Conservation (phyloP, 2,113 vertebrate genomes). For the Pterocles gutturalis region DNA sequence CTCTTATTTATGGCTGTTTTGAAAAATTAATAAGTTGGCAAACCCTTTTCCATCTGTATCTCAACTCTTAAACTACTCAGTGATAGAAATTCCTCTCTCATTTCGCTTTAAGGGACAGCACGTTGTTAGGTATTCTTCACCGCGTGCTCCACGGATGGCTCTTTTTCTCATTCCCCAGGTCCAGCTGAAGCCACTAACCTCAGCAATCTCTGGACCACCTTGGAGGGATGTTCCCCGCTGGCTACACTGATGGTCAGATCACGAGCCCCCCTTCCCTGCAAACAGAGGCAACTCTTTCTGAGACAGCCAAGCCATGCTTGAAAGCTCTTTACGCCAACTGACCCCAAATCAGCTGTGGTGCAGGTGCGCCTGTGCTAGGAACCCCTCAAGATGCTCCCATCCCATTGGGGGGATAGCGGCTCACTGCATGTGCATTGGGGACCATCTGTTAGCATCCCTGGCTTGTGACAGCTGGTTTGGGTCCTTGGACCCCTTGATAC, state of each 20-base stretch:
- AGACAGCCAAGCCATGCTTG: rapidly evolving
- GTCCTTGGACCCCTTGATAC: background rate
- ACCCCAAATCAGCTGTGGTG: background rate
- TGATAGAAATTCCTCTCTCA: background rate
- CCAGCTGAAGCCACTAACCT: background rate
- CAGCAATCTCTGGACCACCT: background rate
- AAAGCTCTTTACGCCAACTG: background rate
- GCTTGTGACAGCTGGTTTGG: too few species aligned
- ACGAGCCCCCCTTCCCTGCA: background rate
- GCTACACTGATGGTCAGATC: background rate
- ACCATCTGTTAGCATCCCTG: background rate
- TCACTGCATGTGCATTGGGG: rapidly evolving
- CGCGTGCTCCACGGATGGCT: background rate
- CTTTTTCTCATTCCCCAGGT: background rate
- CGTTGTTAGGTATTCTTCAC: background rate
- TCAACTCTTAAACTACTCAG: background rate
- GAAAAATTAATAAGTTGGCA: background rate
- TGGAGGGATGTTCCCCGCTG: background rate
- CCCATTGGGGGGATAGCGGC: background rate
- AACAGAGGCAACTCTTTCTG: background rate
- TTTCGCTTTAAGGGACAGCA: background rate
- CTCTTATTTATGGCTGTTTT: background rate
- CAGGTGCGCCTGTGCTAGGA: background rate
- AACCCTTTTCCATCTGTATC: background rate
- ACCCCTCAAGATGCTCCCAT: too few species aligned